Conservation (phyloP, 2,797 vertebrate genomes). For the Limosa lapponica region DNA sequence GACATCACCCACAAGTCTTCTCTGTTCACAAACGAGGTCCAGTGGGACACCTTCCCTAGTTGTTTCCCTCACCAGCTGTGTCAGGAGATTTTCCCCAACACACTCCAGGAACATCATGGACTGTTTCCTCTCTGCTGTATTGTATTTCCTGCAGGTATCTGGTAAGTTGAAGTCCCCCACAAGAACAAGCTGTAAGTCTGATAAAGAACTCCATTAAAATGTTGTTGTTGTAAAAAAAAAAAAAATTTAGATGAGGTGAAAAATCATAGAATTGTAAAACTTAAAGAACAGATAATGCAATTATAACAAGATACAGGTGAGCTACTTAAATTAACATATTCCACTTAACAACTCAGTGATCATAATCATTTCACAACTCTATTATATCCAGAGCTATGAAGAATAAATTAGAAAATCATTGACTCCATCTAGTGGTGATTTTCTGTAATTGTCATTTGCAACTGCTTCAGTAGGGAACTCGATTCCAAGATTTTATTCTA, state of each 20-base stretch:
- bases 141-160: background rate
- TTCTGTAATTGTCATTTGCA: constrained; percentile 38
- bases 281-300: constrained; percentile 47
- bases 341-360: constrained; percentile 42
- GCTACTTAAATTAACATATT: constrained; percentile 67
- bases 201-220: constrained; percentile 41
- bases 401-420: constrained; percentile 74
- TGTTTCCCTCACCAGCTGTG: background rate
- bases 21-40: background rate
- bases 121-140: background rate
- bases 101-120: background rate
- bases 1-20: background rate
- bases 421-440: constrained; percentile 79
- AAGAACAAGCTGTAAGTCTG: background rate
- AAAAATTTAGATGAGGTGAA: constrained; percentile 1
- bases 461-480: background rate
- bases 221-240: too few species aligned
- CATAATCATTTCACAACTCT: constrained; percentile 56
- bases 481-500: background rate
- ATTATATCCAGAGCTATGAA: background rate
- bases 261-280: constrained; percentile 51
- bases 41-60: background rate
- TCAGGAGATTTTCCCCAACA: background rate
- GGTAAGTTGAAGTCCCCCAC: background rate
- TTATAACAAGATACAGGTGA: constrained; percentile 65